phyloP scores from a whole-genome alignment of 2,113 vertebrate species.

The Ranitomeya imitator region DNA sequence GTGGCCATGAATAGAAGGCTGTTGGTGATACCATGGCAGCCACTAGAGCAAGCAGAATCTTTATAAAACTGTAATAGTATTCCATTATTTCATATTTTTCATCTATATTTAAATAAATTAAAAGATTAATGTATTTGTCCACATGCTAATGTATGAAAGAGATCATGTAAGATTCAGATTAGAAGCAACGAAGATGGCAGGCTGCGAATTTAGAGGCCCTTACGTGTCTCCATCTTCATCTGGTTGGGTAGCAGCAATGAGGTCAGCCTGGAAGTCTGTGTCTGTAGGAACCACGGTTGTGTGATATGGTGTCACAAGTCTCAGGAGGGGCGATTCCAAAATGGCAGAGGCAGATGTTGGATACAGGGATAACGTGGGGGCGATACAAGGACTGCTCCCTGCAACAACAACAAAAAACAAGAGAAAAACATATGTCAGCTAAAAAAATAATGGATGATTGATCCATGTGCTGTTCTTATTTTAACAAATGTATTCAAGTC shows the following conservation, averaged over 20 bases:
- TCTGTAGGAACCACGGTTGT: slow-evolving; percentile 7
- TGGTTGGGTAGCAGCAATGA: slow-evolving; percentile 22
- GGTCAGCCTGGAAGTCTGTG: slow-evolving; percentile 34
- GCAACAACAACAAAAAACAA: slow-evolving; percentile 14
- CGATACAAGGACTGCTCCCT: slow-evolving; percentile 1
- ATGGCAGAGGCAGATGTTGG: not conserved
- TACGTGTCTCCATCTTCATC: slow-evolving; percentile 56
- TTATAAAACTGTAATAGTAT: not conserved
- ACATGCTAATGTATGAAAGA: not conserved
- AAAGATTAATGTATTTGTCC: not conserved
- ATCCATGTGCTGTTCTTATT: not conserved
- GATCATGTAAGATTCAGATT: not conserved
- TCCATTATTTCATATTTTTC: not conserved
- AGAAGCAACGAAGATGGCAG: not conserved
- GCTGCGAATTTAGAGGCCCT: not conserved
- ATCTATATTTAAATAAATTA: not conserved
- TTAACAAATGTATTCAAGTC: not conserved
- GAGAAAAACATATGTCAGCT: not conserved
- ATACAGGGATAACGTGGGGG: slow-evolving; percentile 15
- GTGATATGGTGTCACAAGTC: not conserved
- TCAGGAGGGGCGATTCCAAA: not conserved
- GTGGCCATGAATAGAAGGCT: not conserved
- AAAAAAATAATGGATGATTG: not conserved
- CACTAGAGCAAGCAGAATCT: not conserved
- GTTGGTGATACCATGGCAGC: not conserved